Percentiles rank a stretch among this genome's conserved stretches.
These are phyloP conservation scores for Acridotheres tristis DNA, from an alignment of 2,797 vertebrate species.

Conservation along the genomic window DNA sequence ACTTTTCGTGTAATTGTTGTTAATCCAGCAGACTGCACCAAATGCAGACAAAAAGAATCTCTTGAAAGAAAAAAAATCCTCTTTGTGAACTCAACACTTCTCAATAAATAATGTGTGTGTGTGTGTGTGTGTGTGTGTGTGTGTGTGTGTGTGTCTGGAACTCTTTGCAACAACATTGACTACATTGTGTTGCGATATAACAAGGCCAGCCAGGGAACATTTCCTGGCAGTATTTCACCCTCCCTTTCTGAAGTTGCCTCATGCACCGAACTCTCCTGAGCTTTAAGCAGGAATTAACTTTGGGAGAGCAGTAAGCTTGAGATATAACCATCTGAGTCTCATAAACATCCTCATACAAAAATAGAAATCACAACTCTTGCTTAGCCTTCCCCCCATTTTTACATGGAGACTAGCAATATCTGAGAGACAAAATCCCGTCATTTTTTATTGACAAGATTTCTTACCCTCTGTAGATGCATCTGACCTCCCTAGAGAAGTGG, in stretches of 20 bases:
- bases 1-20: not conserved
- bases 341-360: not conserved
- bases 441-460: not conserved
- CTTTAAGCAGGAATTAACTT: conserved; percentile 29
- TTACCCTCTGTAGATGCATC: not conserved
- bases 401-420: not conserved
- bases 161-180: not conserved
- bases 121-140: not conserved
- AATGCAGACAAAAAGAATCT: not conserved
- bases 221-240: not conserved
- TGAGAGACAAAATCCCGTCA: not conserved
- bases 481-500: not conserved
- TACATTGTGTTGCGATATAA: not conserved
- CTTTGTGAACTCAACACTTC: not conserved
- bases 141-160: not conserved
- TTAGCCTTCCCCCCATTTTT: not conserved
- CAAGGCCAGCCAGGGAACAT: not conserved
- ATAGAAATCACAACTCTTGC: not conserved
- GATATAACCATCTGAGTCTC: not conserved
- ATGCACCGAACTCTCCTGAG: not conserved
- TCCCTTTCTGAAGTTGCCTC: not conserved
- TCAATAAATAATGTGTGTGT: not conserved
- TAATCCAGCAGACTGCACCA: not conserved
- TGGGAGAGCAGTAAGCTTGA: conserved; percentile 7
- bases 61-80: not conserved